Conservation (phyloP, 2,888 invertebrate species). For the Melanchra persicariae region DNA sequence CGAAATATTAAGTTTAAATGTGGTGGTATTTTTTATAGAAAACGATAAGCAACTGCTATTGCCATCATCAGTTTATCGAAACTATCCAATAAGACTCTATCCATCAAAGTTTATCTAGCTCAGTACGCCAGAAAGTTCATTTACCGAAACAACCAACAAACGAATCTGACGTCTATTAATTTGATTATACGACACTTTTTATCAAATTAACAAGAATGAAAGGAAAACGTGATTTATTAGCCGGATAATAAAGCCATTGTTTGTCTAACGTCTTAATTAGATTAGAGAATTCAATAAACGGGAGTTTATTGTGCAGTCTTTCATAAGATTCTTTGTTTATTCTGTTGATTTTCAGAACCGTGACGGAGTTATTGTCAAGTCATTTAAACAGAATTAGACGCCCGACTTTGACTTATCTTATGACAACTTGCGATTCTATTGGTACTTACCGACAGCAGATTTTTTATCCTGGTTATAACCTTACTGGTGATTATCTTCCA, state of each 20-base stretch:
- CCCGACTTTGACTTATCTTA: background rate
- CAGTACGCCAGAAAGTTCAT: background rate
- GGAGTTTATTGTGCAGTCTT: conserved; percentile 44
- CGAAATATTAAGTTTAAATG: background rate
- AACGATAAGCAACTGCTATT: background rate
- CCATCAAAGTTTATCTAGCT: background rate
- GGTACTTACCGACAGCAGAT: too few species aligned
- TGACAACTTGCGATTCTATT: too few species aligned
- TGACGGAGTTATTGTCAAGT: background rate
- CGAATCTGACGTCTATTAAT: conserved; percentile 72
- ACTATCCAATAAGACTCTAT: background rate
- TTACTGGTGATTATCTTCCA: too few species aligned
- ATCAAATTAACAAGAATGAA: conserved; percentile 73
- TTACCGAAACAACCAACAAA: conserved; percentile 14
- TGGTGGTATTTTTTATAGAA: background rate
- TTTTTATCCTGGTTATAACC: too few species aligned
- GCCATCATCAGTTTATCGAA: background rate
- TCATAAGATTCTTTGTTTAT: conserved; percentile 29
- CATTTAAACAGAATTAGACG: background rate
- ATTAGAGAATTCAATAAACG: conserved; percentile 61
- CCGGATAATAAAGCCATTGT: conserved; percentile 70
- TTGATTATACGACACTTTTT: conserved; percentile 71
- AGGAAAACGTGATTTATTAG: conserved; percentile 74
- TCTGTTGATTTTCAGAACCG: conserved; percentile 6
- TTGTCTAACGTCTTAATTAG: conserved; percentile 61